A percentile compares a stretch with the other conserved stretches of the same genome.
Evolutionary conservation across 2,113 vertebrate species (phyloP).

Genomic region (Mellivora capensis): DNA sequence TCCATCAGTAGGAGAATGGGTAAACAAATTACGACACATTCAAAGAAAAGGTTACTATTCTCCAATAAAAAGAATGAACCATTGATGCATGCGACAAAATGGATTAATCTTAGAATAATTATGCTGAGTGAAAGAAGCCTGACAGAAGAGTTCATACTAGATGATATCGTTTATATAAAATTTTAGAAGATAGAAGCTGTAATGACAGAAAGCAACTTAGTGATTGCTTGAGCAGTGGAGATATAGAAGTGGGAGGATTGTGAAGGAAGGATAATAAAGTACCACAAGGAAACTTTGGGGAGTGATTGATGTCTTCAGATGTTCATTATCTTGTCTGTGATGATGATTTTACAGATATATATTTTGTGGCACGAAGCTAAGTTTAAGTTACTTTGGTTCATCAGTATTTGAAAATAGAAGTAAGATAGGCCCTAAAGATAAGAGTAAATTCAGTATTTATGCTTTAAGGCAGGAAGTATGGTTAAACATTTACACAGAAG

Average conservation of each 20-base stretch:
- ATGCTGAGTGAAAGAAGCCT: background rate
- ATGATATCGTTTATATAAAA: background rate
- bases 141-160: background rate
- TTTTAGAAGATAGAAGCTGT: background rate
- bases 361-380: background rate
- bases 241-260: background rate
- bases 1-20: background rate
- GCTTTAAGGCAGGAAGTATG: background rate
- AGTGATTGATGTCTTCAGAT: background rate
- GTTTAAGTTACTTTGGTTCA: background rate
- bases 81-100: background rate
- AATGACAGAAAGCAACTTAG: background rate
- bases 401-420: slow-evolving; percentile 5
- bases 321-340: background rate
- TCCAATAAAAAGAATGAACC: background rate
- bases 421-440: background rate
- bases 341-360: background rate
- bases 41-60: background rate
- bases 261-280: background rate
- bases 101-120: background rate
- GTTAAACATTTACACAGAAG: background rate
- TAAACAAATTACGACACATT: background rate
- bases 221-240: background rate
- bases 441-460: background rate
- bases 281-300: background rate